Evolutionary conservation across 2,797 vertebrate species (phyloP).

Genomic region (Trachurus trachurus): DNA sequence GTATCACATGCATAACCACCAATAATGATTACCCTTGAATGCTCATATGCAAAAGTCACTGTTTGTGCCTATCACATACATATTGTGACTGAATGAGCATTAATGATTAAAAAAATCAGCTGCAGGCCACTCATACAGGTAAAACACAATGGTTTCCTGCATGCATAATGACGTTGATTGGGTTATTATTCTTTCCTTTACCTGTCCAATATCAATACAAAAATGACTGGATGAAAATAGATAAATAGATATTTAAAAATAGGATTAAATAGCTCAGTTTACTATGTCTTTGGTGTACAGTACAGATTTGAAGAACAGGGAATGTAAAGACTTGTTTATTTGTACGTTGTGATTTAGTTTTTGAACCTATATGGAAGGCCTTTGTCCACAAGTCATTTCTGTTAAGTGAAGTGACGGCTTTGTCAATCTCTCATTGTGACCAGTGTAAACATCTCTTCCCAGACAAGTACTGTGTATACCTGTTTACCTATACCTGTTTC

Average conservation of each 20-base stretch:
- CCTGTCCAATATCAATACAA: neutral
- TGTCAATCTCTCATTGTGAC: neutral
- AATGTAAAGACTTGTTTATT: too few species aligned
- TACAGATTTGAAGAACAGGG: too few species aligned
- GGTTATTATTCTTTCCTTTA: conserved; percentile 3
- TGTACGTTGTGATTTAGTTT: neutral
- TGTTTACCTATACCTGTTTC: neutral
- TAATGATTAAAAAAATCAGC: neutral
- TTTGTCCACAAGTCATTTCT: too few species aligned
- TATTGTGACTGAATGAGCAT: neutral
- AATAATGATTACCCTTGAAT: neutral
- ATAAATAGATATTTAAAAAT: too few species aligned
- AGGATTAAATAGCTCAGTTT: neutral
- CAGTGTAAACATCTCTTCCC: neutral
- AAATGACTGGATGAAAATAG: neutral
- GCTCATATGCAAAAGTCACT: neutral
- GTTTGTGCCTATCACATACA: neutral
- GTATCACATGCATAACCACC: conserved; percentile 17
- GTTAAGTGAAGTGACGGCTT: neutral
- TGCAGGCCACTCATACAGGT: conserved; percentile 8
- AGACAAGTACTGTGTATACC: neutral
- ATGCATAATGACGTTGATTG: conserved; percentile 1
- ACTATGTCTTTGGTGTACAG: too few species aligned
- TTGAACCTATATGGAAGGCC: too few species aligned
- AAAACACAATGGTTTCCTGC: neutral